Base-by-base conservation (phyloP, 1,140 invertebrate species). In the Samia ricini region DNA sequence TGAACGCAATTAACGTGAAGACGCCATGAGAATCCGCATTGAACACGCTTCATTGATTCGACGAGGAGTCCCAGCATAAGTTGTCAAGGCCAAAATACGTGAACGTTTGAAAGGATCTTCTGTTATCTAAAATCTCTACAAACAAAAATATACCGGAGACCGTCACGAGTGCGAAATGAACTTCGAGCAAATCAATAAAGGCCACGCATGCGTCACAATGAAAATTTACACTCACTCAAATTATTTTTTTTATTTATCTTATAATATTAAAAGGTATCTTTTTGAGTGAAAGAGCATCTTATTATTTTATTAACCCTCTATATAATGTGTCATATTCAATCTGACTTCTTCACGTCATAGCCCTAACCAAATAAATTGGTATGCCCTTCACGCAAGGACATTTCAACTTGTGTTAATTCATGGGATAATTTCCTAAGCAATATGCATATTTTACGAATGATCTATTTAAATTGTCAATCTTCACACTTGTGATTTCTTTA, bases 161-260 rank as follows among this genome's bases (percentile, higher is more conserved):
- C 55, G 61, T 58, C 59, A 59, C 48, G 61, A 69, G 66, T 61
- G 70, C 62, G 72, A 76, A 77, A 81, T 79, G 76, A 75, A 60
- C 72, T 70, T 69, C 69, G 72, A 65, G 77, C 69, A 68, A 81
- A 89, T 89, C 86, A 83, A 89, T 89, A 89, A 56, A 63, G 70
- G 82, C 70, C 69, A 83, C 86, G 85, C 86, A 89, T 89, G 86
- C 86, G 86, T 88, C 80, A 76, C 72, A 66, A 76, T 71, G 58
- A 72, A 57, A 36, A 20, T 57, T 57, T 36, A 33, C 26, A 36
- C 24, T 57, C 19, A 42, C 7, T 42, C 33, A 15, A 42, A 8
- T 57, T 21, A 36, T 20, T 1, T 29, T 21, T 52, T 22, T 52
- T 4, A 22, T 21, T 8, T 52, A 42, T 26, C 8, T 8, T n/a